Evolutionary conservation across 2,113 vertebrate species (phyloP).

Genomic region (Cyprinodon tularosa): DNA sequence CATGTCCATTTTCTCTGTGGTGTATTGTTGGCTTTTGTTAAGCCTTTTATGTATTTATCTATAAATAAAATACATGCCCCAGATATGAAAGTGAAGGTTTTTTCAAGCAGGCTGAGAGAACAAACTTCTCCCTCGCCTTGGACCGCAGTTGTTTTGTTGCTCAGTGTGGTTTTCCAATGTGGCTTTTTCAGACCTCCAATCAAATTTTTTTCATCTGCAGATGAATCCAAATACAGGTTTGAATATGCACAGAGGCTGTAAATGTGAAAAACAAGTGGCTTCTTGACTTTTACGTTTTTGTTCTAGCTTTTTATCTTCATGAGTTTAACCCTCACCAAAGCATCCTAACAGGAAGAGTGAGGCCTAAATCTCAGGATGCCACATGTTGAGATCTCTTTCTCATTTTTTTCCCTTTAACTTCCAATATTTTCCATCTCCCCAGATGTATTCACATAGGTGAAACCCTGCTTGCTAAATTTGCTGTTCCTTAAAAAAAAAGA

Average conservation of each 20-base stretch:
- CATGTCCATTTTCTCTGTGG: conserved; percentile 56
- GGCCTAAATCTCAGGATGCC: conserved; percentile 46
- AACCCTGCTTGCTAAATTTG: conserved; percentile 51
- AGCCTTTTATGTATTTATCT: conserved; percentile 35
- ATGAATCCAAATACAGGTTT: conserved; percentile 36
- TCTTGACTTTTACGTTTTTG: conserved; percentile 25
- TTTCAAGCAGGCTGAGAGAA: conserved; percentile 67
- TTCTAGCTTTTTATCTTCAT: conserved; percentile 34
- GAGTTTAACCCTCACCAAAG: conserved; percentile 44
- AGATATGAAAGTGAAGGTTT: conserved; percentile 72
- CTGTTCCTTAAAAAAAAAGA: conserved; percentile 36
- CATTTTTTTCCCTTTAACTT: conserved; percentile 43
- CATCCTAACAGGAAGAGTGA: conserved; percentile 45
- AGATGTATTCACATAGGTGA: conserved; percentile 61
- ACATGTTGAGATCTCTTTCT: conserved; percentile 46
- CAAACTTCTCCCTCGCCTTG: conserved; percentile 68
- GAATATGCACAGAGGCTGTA: conserved; percentile 1
- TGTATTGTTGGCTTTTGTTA: conserved; percentile 58
- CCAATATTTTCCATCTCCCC: conserved; percentile 39
- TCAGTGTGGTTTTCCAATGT: conserved; percentile 57
- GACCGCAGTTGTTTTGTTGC: conserved; percentile 74
- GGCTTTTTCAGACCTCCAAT: conserved; percentile 42
- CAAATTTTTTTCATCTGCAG: conserved; percentile 7
- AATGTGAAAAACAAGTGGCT: neutral
- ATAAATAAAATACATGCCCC: conserved; percentile 70